Conservation (phyloP, 2,888 invertebrate genomes). For the Ephialtes manifestator region DNA sequence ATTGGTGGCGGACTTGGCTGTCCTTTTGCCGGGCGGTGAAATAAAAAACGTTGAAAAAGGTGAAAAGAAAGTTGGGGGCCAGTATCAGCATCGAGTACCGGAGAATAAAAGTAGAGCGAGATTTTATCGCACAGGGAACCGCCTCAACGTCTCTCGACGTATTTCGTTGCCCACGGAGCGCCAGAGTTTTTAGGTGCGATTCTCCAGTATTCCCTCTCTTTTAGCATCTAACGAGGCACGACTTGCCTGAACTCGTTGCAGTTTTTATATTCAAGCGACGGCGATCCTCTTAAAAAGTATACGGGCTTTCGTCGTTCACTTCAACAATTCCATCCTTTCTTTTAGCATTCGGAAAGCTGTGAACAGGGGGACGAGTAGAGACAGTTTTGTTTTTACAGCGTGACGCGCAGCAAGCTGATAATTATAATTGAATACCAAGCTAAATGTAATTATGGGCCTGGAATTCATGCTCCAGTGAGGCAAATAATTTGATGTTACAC, state of each 20-base stretch:
- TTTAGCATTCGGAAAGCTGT: slow-evolving; percentile 18
- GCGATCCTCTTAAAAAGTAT: slow-evolving; percentile 54
- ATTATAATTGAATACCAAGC: slow-evolving; percentile 86
- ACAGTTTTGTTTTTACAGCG: slow-evolving; percentile 44
- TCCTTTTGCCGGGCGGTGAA: slow-evolving; percentile 45
- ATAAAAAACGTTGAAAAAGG: slow-evolving; percentile 32
- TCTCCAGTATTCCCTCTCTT: not conserved
- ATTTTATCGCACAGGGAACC: slow-evolving; percentile 68
- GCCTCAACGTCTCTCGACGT: slow-evolving; percentile 38
- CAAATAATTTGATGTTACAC: slow-evolving; percentile 81
- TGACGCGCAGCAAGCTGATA: slow-evolving; percentile 73
- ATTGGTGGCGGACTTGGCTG: slow-evolving; percentile 42
- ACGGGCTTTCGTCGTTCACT: slow-evolving; percentile 46
- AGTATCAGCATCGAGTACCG: slow-evolving; percentile 46
- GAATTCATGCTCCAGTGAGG: slow-evolving; percentile 85
- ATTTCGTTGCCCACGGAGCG: not conserved
- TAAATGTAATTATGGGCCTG: slow-evolving; percentile 85
- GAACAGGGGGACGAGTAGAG: not conserved
- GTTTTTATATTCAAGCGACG: slow-evolving; percentile 66
- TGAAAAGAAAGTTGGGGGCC: slow-evolving; percentile 41
- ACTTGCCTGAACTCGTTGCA: slow-evolving; percentile 59
- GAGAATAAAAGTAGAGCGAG: slow-evolving; percentile 73
- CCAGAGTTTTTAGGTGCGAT: slow-evolving; percentile 4
- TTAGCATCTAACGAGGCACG: slow-evolving; percentile 63
- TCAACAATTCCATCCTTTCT: slow-evolving; percentile 57